phyloP scores from a whole-genome alignment of 2,797 vertebrate genomes.

The Oreochromis grahami region DNA sequence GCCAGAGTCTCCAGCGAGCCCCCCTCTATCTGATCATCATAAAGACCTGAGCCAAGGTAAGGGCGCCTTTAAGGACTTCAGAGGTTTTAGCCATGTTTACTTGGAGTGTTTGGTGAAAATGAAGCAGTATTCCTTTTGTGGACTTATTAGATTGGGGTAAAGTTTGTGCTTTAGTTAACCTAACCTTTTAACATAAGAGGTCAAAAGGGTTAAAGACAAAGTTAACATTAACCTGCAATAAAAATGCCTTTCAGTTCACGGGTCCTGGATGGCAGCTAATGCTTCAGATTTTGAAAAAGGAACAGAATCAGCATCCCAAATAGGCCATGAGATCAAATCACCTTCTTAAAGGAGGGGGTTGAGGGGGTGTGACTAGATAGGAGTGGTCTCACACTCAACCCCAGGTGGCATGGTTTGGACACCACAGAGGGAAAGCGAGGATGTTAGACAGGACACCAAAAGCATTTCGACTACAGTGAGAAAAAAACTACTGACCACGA shows the following conservation, averaged over 20 bases:
- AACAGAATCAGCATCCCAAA: neutral
- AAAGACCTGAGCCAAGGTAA: constrained; percentile 48
- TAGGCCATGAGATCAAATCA: constrained; percentile 1
- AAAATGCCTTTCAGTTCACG: neutral
- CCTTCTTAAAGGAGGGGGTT: neutral
- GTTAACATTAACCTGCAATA: neutral
- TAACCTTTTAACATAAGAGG: neutral
- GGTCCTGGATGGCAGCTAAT: no score
- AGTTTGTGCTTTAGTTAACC: neutral
- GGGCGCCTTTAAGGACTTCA: neutral
- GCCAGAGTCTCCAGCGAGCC: constrained; percentile 10
- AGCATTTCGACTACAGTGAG: neutral
- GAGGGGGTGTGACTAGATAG: neutral
- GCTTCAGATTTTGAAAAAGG: neutral
- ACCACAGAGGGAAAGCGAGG: neutral
- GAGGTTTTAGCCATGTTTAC: neutral
- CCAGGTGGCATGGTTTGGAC: neutral
- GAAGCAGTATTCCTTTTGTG: neutral
- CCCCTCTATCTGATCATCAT: constrained; percentile 5
- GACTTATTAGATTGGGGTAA: neutral
- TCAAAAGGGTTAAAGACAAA: neutral
- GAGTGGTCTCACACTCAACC: constrained; percentile 41
- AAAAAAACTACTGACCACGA: neutral
- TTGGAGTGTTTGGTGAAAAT: neutral
- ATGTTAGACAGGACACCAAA: neutral